Evolutionary conservation across 2,797 vertebrate genomes (phyloP).

Genomic region (Anguilla anguilla): DNA sequence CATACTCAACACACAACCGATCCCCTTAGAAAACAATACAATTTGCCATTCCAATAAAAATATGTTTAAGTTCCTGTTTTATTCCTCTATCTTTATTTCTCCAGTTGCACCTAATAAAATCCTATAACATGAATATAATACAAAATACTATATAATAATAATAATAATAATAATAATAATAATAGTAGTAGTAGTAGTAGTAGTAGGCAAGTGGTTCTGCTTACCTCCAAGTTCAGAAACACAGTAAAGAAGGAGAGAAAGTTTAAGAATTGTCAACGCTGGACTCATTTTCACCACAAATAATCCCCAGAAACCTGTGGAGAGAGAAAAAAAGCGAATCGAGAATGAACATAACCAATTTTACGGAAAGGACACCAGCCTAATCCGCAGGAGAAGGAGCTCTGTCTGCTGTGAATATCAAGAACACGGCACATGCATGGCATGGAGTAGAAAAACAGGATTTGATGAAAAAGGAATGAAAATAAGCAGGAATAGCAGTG

Average conservation of each 20-base stretch:
- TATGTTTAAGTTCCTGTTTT: background rate
- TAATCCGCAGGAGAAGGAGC: background rate
- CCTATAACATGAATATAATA: background rate
- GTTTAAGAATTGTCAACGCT: constrained; percentile 33
- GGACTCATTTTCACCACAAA: constrained; percentile 52
- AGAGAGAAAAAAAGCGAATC: background rate
- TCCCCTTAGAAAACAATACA: background rate
- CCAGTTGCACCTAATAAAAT: background rate
- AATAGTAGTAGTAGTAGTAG: background rate
- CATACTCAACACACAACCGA: background rate
- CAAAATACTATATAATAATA: background rate
- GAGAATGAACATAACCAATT: constrained; percentile 16
- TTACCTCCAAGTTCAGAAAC: constrained; percentile 54
- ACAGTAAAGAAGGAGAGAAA: constrained; percentile 50
- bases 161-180: background rate
- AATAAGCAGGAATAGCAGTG: background rate
- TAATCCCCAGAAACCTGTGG: constrained; percentile 34
- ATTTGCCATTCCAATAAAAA: background rate
- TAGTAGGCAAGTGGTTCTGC: background rate
- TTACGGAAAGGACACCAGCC: background rate
- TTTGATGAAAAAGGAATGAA: constrained; percentile 15
- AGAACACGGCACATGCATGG: background rate
- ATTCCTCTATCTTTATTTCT: background rate
- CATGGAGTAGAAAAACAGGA: background rate
- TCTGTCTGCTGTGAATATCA: background rate